Evolutionary conservation across 37 sponge, comb jelly and placozoan species (phyloP).

Genomic region (Petrosia ficiformis): DNA sequence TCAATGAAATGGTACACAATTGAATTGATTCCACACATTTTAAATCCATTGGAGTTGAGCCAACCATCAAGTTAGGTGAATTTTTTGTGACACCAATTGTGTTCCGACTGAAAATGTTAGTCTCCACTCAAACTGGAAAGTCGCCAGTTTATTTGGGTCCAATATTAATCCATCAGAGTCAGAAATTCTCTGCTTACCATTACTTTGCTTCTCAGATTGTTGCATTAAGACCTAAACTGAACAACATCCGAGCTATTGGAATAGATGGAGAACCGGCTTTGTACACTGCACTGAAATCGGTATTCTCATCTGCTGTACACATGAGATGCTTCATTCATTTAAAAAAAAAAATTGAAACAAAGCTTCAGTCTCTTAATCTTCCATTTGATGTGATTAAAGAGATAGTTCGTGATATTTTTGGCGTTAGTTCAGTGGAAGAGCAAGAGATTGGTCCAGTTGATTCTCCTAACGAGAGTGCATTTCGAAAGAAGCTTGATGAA

Average conservation of each 20-base stretch:
- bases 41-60: background rate
- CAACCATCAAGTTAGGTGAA: too few relatives aligned
- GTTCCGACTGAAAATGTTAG: background rate
- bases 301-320: constrained; percentile 25
- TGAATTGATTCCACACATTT: constrained; percentile 2
- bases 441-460: too few relatives aligned
- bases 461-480: too few relatives aligned
- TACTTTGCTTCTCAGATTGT: constrained; percentile 38
- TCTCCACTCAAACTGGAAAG: background rate
- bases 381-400: constrained; percentile 4
- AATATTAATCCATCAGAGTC: constrained; percentile 26
- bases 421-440: too few relatives aligned
- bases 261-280: constrained; percentile 46
- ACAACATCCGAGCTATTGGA: constrained; percentile 6
- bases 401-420: constrained; percentile 39
- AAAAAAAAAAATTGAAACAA: constrained; percentile 25
- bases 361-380: constrained; percentile 18
- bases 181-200: constrained; percentile 37
- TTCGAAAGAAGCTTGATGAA: too few relatives aligned
- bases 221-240: constrained; percentile 6
- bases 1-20: background rate
- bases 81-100: constrained; percentile 24
- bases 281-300: constrained; percentile 13
- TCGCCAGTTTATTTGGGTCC: constrained; percentile 34
- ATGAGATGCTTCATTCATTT: constrained; percentile 46